These are phyloP conservation scores for Regulus satrapa DNA, from an alignment of 2,113 vertebrate species.

Conservation along the genomic window DNA sequence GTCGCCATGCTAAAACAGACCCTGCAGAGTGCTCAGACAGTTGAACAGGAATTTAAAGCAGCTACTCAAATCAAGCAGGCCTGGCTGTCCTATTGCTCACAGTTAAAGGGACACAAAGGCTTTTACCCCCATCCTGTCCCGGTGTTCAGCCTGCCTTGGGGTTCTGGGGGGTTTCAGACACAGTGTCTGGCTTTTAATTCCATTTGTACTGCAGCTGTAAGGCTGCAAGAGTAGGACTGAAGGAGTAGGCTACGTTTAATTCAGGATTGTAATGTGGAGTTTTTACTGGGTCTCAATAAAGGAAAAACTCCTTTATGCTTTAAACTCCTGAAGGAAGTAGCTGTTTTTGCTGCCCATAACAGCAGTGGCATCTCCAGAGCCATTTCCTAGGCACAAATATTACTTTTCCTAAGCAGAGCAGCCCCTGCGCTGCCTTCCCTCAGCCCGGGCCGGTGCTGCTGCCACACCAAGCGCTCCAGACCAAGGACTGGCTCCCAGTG, in stretches of 20 bases:
- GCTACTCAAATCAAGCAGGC: not conserved
- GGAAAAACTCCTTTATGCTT: not conserved
- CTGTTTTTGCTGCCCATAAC: not conserved
- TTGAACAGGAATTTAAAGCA: not conserved
- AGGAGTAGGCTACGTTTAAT: fast-evolving
- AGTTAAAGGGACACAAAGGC: not conserved
- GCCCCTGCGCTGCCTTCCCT: not conserved
- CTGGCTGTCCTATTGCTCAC: not conserved
- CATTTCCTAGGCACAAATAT: not conserved
- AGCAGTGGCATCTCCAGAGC: not conserved
- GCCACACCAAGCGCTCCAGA: fast-evolving
- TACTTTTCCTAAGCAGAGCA: not conserved
- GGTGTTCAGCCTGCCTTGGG: not conserved
- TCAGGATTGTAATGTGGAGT: fast-evolving
- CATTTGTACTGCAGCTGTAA: not conserved
- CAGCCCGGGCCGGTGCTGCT: not conserved
- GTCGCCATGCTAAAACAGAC: not conserved
- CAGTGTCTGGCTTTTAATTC: not conserved
- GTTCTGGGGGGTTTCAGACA: not conserved
- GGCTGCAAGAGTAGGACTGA: not conserved
- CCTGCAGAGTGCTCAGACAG: not conserved
- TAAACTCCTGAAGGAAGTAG: not conserved
- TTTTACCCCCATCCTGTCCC: not conserved
- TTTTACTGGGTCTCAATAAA: not conserved
- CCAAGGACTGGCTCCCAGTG: not conserved